A percentile compares a stretch with the other conserved stretches of the same genome.
Evolutionary conservation across 2,113 vertebrate species (phyloP).

Genomic region (Guaruba guarouba): DNA sequence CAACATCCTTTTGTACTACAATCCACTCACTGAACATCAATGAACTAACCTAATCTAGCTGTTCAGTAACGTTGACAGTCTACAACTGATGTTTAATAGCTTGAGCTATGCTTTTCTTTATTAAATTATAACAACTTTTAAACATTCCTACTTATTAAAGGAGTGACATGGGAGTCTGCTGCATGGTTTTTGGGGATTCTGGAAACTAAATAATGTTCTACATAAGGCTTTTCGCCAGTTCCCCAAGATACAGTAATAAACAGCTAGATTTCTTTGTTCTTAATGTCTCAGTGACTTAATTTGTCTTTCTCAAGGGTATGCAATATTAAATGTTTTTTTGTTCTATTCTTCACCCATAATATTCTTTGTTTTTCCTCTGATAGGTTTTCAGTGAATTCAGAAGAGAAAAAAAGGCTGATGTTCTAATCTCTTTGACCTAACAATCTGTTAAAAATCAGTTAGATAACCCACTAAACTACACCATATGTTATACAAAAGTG

Average conservation of each 20-base stretch:
- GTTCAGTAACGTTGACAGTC: neutral
- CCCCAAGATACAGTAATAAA: neutral
- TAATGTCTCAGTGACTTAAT: neutral
- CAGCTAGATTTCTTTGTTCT: neutral
- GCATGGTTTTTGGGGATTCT: neutral
- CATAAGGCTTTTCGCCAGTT: neutral
- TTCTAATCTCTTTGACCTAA: neutral
- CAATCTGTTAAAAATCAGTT: neutral
- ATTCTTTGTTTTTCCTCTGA: neutral
- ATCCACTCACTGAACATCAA: neutral
- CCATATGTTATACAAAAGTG: constrained; percentile 24
- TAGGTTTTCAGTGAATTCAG: neutral
- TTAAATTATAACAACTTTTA: neutral
- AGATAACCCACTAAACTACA: neutral
- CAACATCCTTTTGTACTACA: neutral
- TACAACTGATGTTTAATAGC: neutral
- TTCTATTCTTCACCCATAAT: neutral
- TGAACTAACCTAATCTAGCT: neutral
- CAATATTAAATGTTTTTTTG: neutral
- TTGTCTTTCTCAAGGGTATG: neutral
- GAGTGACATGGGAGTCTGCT: neutral
- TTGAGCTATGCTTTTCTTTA: neutral
- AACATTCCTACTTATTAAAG: neutral
- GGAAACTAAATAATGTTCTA: neutral
- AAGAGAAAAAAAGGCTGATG: neutral